Percentiles rank a stretch among this genome's conserved stretches.
These are phyloP conservation scores for Diplazon laetatorius DNA, from an alignment of 2,888 invertebrate genomes.

Conservation along the genomic window DNA sequence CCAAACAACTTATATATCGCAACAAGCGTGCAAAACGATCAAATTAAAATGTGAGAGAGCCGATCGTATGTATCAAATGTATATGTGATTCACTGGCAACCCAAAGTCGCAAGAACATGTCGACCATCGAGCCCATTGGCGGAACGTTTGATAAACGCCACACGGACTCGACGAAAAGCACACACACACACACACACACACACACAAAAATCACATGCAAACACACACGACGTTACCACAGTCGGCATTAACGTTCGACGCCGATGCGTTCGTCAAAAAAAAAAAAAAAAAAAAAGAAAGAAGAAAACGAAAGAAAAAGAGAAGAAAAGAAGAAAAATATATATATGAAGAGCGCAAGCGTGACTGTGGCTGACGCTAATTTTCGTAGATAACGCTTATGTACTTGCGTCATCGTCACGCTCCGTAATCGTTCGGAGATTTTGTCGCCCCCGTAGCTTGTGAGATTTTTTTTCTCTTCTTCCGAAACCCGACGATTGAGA, in stretches of 20 bases:
- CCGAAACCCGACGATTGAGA: conserved; percentile 16
- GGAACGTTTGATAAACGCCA: conserved; percentile 36
- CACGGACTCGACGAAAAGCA: conserved; percentile 12
- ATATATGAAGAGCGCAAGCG: conserved; percentile 49
- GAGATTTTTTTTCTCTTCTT: conserved; percentile 39
- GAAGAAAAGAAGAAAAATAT: too few relatives aligned
- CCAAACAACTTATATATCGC: neutral
- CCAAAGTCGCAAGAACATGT: neutral
- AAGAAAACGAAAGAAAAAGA: too few relatives aligned
- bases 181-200: too few relatives aligned
- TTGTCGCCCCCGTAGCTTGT: conserved; percentile 19
- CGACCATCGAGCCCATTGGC: conserved; percentile 38
- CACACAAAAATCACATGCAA: too few relatives aligned
- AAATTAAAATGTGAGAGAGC: neutral
- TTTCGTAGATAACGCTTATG: conserved; percentile 63
- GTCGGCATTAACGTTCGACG: conserved; percentile 14
- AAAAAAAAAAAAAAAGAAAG: conserved; percentile 21
- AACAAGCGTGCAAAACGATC: neutral
- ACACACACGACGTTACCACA: too few relatives aligned
- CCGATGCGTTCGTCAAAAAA: conserved; percentile 46
- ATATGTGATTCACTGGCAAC: conserved; percentile 39
- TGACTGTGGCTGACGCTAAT: conserved; percentile 61
- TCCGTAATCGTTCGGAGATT: conserved; percentile 38
- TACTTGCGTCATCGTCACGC: conserved; percentile 59
- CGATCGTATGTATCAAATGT: conserved; percentile 28